These are phyloP conservation scores for Pipistrellus nathusii DNA, from an alignment of 2,797 vertebrate species.

Conservation along the genomic window DNA sequence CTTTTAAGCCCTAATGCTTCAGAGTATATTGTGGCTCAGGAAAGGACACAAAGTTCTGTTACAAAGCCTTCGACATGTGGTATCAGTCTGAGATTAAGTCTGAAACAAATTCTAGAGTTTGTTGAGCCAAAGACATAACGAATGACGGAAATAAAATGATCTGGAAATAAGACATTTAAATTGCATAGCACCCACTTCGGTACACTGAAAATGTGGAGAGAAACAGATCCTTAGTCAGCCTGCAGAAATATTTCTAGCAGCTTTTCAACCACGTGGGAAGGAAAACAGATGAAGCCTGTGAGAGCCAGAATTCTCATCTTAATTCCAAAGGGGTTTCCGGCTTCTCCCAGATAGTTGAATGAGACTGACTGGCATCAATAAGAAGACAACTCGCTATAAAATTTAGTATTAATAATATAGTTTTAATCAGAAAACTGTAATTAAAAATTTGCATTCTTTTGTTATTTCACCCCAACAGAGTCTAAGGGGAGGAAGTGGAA, in stretches of 20 bases:
- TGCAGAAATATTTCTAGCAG: constrained; percentile 78
- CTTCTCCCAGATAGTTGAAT: constrained; percentile 66
- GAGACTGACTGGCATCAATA: constrained; percentile 51
- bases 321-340: constrained; percentile 72
- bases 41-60: constrained; percentile 51
- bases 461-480: background rate
- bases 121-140: constrained; percentile 72
- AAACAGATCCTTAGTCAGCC: constrained; percentile 79
- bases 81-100: constrained; percentile 75
- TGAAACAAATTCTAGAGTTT: constrained; percentile 75
- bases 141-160: constrained; percentile 74
- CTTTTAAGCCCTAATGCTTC: constrained; percentile 43
- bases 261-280: constrained; percentile 72
- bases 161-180: constrained; percentile 78
- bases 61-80: constrained; percentile 45
- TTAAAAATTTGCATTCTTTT: background rate
- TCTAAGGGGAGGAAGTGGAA: background rate
- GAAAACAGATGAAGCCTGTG: constrained; percentile 69
- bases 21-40: background rate
- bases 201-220: constrained; percentile 56
- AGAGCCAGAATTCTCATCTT: constrained; percentile 75
- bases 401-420: background rate
- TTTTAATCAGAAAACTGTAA: constrained; percentile 45
- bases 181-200: constrained; percentile 72
- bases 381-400: constrained; percentile 5